phyloP scores from a whole-genome alignment of 2,113 vertebrate species.

The Clarias magur region DNA sequence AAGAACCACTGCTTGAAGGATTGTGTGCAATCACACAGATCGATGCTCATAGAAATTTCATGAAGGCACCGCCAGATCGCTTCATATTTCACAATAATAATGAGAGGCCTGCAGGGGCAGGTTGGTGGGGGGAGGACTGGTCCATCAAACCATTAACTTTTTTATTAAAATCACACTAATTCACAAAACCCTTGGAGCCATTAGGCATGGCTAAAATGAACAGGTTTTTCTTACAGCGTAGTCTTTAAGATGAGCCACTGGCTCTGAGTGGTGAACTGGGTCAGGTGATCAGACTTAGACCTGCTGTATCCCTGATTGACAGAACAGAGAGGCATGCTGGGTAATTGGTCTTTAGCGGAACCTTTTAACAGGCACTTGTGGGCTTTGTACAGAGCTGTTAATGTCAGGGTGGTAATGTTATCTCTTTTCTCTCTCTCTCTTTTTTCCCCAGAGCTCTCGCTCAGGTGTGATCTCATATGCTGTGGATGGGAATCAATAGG shows the following conservation, averaged over 20 bases:
- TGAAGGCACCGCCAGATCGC: constrained; percentile 72
- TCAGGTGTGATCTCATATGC: constrained; percentile 79
- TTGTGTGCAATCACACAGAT: constrained; percentile 74
- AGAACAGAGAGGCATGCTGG: constrained; percentile 59
- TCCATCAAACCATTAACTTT: constrained; percentile 13
- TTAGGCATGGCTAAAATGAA: background rate
- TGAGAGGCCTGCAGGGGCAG: constrained; percentile 56
- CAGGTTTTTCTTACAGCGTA: constrained; percentile 1
- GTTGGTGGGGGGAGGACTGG: constrained; percentile 10
- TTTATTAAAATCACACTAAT: constrained; percentile 3
- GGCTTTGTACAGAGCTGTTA: constrained; percentile 84
- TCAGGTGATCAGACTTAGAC: constrained; percentile 47
- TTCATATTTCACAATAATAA: constrained; percentile 83
- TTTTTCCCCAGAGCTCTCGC: constrained; percentile 51
- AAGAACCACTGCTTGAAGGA: constrained; percentile 63
- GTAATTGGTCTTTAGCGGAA: constrained; percentile 77
- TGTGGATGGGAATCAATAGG: constrained; percentile 85
- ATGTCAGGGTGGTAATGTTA: constrained; percentile 83
- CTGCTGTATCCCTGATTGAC: constrained; percentile 38
- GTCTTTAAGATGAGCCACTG: constrained; percentile 27
- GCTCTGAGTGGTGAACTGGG: constrained; percentile 39
- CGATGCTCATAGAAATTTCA: constrained; percentile 86
- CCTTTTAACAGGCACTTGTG: constrained; percentile 80
- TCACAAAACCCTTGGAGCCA: constrained; percentile 12
- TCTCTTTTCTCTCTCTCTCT: constrained; percentile 51